phyloP scores from a whole-genome alignment of 2,888 invertebrate genomes.

The Leptopterna dolabrata region DNA sequence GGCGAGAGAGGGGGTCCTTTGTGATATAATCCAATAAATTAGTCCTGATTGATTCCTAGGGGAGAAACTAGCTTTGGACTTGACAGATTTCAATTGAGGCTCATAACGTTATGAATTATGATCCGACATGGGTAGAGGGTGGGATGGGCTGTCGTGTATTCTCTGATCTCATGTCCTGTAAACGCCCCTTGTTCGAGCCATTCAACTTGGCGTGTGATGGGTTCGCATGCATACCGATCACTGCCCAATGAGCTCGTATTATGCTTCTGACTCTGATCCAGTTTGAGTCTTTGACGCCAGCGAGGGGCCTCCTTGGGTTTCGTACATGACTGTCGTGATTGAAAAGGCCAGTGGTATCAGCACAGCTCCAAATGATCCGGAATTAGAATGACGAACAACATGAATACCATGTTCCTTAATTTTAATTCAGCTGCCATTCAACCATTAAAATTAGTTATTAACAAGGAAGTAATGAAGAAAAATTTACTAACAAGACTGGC shows the following conservation, averaged over 20 bases:
- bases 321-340: no score
- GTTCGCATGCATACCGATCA: slow-evolving; percentile 1
- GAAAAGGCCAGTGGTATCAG: no score
- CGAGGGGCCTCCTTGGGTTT: no score
- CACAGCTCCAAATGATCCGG: no score
- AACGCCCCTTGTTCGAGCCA: not conserved
- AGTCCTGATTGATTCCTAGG: slow-evolving; percentile 42
- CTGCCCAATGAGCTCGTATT: not conserved
- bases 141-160: slow-evolving; percentile 38
- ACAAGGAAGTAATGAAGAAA: no score
- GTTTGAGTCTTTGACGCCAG: not conserved
- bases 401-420: no score
- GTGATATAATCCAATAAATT: slow-evolving; percentile 50
- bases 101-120: slow-evolving; percentile 46
- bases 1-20: slow-evolving; percentile 22
- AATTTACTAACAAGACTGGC: no score
- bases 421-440: no score
- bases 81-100: slow-evolving; percentile 36
- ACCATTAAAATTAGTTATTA: no score
- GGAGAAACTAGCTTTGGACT: slow-evolving; percentile 18
- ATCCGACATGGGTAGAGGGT: not conserved
- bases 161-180: slow-evolving; percentile 32
- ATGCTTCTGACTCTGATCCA: not conserved
- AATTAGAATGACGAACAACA: no score
- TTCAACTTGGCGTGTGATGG: slow-evolving; percentile 11